These are phyloP conservation scores for Ischnus inquisitorius DNA, from an alignment of 2,888 invertebrate species.

Conservation along the genomic window DNA sequence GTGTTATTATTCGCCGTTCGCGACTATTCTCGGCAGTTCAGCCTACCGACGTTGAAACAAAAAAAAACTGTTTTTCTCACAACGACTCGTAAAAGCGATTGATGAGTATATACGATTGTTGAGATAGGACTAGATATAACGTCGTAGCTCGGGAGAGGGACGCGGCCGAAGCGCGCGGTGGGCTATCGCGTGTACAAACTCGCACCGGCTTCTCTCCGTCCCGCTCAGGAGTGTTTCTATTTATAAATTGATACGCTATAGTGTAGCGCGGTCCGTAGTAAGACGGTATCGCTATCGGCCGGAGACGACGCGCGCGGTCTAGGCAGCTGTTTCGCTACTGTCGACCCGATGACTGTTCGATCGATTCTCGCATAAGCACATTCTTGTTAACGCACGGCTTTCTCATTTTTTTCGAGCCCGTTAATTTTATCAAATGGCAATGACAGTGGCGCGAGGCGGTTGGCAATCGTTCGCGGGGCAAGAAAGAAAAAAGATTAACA, in stretches of 20 bases:
- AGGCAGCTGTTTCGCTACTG: constrained; percentile 27
- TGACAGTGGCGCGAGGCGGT: constrained; percentile 11
- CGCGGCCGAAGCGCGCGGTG: constrained; percentile 8
- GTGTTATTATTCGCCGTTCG: not conserved
- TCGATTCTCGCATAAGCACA: constrained; percentile 19
- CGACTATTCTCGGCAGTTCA: not conserved
- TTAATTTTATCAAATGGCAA: constrained; percentile 37
- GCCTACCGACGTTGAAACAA: not conserved
- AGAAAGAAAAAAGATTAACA: not conserved
- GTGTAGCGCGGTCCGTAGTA: constrained; percentile 13
- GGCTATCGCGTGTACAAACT: constrained; percentile 50
- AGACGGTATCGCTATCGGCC: constrained; percentile 48
- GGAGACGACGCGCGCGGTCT: constrained; percentile 1
- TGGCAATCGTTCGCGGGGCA: not conserved
- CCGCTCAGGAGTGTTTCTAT: constrained; percentile 41
- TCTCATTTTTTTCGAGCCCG: not conserved
- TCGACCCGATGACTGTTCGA: constrained; percentile 29
- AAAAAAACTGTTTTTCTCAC: constrained; percentile 27
- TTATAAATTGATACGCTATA: constrained; percentile 50
- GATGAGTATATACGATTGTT: constrained; percentile 52
- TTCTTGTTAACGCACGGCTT: not conserved
- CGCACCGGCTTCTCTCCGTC: constrained; percentile 2
- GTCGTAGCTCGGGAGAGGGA: not conserved
- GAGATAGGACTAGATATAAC: constrained; percentile 57
- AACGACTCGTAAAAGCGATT: constrained; percentile 15